A percentile compares a stretch with the other conserved stretches of the same genome.
Conservation (phyloP, 2,888 invertebrate genomes). For the Aricia artaxerxes region DNA sequence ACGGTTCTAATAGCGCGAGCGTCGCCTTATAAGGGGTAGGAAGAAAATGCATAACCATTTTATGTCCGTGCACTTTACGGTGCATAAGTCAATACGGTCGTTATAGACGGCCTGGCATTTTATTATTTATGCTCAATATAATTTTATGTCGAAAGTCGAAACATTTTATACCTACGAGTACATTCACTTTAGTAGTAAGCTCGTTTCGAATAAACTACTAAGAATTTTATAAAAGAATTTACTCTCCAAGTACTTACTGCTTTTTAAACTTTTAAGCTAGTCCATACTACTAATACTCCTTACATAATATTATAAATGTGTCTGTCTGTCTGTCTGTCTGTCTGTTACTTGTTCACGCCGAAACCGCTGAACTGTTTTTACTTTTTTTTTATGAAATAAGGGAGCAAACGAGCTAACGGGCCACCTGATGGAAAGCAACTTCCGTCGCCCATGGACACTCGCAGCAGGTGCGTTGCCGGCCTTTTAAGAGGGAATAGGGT, state of each 20-base stretch:
- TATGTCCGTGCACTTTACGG: slow-evolving; percentile 19
- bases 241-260: neutral
- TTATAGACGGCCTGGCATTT: neutral
- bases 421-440: no score
- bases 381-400: no score
- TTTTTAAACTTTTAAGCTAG: neutral
- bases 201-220: neutral
- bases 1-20: neutral
- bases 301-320: no score
- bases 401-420: no score
- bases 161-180: neutral
- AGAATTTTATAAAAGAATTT: neutral
- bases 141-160: slow-evolving; percentile 15
- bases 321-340: no score
- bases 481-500: no score
- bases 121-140: slow-evolving; percentile 18
- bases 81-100: slow-evolving; percentile 19
- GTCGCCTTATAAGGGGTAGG: slow-evolving; percentile 6
- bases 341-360: no score
- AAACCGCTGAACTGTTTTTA: no score
- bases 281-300: neutral
- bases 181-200: neutral
- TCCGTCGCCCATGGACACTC: no score
- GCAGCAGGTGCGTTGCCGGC: no score
- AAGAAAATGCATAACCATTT: slow-evolving; percentile 15